Evolutionary conservation across 2,113 vertebrate genomes (phyloP), one percentile per base, ranked within the genome.

Genomic region (Hippocampus guttulatus): DNA sequence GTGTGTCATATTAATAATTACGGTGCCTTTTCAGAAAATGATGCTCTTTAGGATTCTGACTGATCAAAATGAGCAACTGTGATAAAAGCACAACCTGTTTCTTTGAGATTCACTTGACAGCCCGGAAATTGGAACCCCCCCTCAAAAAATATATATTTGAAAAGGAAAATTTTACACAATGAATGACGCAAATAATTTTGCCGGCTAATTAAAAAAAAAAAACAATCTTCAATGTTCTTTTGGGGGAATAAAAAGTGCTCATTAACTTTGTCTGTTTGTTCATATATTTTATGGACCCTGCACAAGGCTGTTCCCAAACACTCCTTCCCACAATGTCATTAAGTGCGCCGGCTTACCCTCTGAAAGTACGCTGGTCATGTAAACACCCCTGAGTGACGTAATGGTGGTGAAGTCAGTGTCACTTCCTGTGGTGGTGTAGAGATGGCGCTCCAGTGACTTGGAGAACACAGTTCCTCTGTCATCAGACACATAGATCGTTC

Each of bases 321-420:
- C 61, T n/a, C 20, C 38, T n/a, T 23, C 20, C 40, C 20, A 64
- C 61, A 33, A 21, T 63, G 61, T 40, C 40, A 51, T 0, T 12
- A 8, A n/a, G 14, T 38, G 60, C 67, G 45, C 33, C 11, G 45
- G 77, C 82, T 14, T 76, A 96, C 96, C 95, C 64, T 95, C 92
- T 1, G 93, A 89, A 52, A 96, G 93, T 1, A 95, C 85, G 2
- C 96, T 98, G 76, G 95, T 96, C 84, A 96, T 94, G 78, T 93
- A 97, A 83, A 95, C 94, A 0, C 96, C 96, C 0, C 94, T 90
- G 64, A 98, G 93, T 2, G 96, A 98, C 11, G 94, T 91, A 75
- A 98, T 84, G 1, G 92, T 93, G 52, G 95, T 97, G 84, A 98
- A 98, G 85, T 98, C 96, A 0, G 96, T 98, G 79, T 97, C 95